These are phyloP conservation scores for Lonchura striata DNA, from an alignment of 2,113 vertebrate species.

Conservation along the genomic window DNA sequence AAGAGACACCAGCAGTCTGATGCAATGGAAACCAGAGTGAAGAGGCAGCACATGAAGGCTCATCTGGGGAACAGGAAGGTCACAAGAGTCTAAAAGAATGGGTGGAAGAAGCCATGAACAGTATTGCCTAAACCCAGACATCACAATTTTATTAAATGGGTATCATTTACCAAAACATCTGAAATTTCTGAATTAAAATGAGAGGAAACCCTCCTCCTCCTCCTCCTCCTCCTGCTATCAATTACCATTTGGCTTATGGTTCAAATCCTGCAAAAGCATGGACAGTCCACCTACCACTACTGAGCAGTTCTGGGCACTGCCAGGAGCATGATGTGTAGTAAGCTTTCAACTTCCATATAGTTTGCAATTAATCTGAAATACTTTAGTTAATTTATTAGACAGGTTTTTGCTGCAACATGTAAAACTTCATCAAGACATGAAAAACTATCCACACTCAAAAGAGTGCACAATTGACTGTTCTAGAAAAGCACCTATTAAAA, in stretches of 20 bases:
- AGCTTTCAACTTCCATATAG: neutral
- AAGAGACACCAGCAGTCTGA: neutral
- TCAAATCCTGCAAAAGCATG: neutral
- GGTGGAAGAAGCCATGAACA: neutral
- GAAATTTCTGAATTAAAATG: neutral
- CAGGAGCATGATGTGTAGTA: neutral
- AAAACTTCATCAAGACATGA: neutral
- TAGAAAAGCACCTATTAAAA: neutral
- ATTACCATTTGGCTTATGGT: neutral
- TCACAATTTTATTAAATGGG: neutral
- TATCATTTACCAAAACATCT: neutral
- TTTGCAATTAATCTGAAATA: neutral
- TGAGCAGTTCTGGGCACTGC: neutral
- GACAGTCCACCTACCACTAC: neutral
- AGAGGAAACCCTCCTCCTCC: neutral
- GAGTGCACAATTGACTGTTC: neutral
- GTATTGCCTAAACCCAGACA: neutral
- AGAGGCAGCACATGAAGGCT: neutral
- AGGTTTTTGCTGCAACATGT: neutral
- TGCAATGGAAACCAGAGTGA: neutral
- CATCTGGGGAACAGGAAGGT: neutral
- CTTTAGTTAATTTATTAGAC: neutral
- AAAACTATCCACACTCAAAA: neutral
- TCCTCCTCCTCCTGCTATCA: neutral
- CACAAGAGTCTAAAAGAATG: neutral